Base-by-base conservation (phyloP, 1,140 invertebrate genomes). In the Campoletis sonorensis region DNA sequence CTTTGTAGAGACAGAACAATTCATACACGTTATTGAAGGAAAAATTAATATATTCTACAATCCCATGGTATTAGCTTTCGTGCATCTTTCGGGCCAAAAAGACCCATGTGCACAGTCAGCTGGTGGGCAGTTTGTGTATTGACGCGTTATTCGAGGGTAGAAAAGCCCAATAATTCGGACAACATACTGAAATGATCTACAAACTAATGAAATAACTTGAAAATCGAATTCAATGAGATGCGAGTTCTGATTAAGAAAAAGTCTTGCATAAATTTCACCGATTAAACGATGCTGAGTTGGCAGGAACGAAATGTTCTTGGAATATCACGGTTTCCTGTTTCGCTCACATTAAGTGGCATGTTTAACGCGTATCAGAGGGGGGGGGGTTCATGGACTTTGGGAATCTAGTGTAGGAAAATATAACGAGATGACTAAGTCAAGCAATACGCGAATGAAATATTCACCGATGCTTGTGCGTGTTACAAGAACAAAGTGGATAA, bases 371-470 rank as follows among this genome's bases (percentile, higher is more conserved):
- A 75, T 30, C 23, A 75, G 11, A 49, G 54, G 72, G 72, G 72
- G 54, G 72, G 72, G 72, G n/a, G 72, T 26, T 58, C 37, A 11
- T 15, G 11, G 40, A 67, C 27, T 68, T 79, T 45, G 2, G 54
- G 76, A 58, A 26, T 37, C 54, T 45, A 58, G 26, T 18, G 30
- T 37, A 75, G 18, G 11, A 45, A 23, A 49, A 45, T 75, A 70
- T 78, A 58, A 64, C 49, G 54, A 58, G 8, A 77, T 40, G 18
- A 8, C 37, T 49, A 7, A 75, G 49, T 54, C 30, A 30, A 33
- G 49, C 26, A 58, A 27, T 58, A 18, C 76, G 16, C 40, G 79
- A 72, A 16, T 80, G 79, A 70, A 72, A 80, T 80, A 80, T 72
- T 80, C 71, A 23, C 45, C 40, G 18, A 16, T 7, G 21, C 30